These are phyloP conservation scores for Lagocephalus sceleratus DNA, from an alignment of 2,797 vertebrate species.

Conservation along the genomic window DNA sequence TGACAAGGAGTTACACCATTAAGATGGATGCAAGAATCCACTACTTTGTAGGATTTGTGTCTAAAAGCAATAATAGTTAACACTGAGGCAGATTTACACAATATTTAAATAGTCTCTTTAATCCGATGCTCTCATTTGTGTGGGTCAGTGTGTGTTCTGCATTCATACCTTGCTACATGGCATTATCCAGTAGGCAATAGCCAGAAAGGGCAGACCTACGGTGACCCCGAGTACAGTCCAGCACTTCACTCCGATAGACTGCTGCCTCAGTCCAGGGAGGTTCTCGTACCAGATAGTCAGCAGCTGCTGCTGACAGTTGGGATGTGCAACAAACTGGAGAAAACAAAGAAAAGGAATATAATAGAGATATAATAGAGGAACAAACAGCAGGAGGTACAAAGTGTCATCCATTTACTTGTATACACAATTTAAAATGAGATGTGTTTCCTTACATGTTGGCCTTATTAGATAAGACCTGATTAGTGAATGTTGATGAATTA, in stretches of 20 bases:
- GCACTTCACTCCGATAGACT: conserved; percentile 94
- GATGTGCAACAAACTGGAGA: conserved; percentile 93
- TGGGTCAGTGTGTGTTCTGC: background rate
- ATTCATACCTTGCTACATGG: conserved; percentile 94
- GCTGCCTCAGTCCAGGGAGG: conserved; percentile 91
- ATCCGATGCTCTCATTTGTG: background rate
- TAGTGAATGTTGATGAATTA: conserved; percentile 24
- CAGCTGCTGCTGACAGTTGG: conserved; percentile 97
- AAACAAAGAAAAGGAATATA: conserved; percentile 2
- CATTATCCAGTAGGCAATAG: conserved; percentile 94
- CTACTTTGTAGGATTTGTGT: too few species aligned
- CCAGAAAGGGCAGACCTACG: conserved; percentile 92
- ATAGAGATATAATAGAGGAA: background rate
- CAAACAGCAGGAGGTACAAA: background rate
- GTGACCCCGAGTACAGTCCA: conserved; percentile 92
- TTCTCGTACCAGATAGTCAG: conserved; percentile 99
- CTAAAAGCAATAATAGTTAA: too few species aligned
- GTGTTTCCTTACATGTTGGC: conserved; percentile 18
- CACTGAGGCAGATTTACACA: too few species aligned
- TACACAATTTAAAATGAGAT: background rate
- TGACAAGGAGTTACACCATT: too few species aligned
- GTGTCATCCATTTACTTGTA: too few species aligned
- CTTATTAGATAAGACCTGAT: conserved; percentile 14
- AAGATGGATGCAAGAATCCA: too few species aligned
- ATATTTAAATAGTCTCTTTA: background rate